phyloP scores from a whole-genome alignment of 2,888 invertebrate genomes.

The Cheilosia pagana region DNA sequence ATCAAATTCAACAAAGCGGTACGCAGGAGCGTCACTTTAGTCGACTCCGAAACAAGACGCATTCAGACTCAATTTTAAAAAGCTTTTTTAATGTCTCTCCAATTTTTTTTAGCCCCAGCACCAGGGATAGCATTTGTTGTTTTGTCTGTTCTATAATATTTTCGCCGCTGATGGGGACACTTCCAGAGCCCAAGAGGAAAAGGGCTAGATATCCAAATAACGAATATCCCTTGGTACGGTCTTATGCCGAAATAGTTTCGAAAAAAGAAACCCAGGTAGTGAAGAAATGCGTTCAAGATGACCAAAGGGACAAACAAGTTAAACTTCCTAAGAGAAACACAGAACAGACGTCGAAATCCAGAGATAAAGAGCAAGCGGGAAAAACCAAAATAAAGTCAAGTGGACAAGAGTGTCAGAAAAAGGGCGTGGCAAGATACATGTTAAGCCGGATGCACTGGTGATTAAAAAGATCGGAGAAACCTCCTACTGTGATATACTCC shows the following conservation, averaged over 20 bases:
- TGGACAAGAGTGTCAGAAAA: not conserved
- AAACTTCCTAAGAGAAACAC: not conserved
- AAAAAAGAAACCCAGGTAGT: too few species aligned
- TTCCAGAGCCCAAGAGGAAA: slow-evolving; percentile 6
- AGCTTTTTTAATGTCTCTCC: too few species aligned
- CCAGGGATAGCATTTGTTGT: too few species aligned
- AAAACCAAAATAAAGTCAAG: not conserved
- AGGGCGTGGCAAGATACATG: not conserved
- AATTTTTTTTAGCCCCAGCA: too few species aligned
- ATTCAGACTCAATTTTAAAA: too few species aligned
- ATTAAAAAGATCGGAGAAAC: not conserved
- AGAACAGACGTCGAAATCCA: not conserved
- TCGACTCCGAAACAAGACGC: too few species aligned
- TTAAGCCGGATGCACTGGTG: not conserved
- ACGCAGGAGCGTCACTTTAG: too few species aligned
- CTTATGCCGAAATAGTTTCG: too few species aligned
- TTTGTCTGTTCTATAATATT: too few species aligned
- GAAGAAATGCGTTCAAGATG: not conserved
- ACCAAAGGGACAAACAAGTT: not conserved
- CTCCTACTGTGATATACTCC: too few species aligned
- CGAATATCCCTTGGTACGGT: not conserved
- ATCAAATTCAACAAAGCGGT: too few species aligned
- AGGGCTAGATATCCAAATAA: slow-evolving; percentile 7
- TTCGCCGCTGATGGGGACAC: too few species aligned
- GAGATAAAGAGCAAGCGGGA: not conserved